These are phyloP conservation scores for Melopsittacus undulatus DNA, from an alignment of 2,797 vertebrate species.

Conservation along the genomic window DNA sequence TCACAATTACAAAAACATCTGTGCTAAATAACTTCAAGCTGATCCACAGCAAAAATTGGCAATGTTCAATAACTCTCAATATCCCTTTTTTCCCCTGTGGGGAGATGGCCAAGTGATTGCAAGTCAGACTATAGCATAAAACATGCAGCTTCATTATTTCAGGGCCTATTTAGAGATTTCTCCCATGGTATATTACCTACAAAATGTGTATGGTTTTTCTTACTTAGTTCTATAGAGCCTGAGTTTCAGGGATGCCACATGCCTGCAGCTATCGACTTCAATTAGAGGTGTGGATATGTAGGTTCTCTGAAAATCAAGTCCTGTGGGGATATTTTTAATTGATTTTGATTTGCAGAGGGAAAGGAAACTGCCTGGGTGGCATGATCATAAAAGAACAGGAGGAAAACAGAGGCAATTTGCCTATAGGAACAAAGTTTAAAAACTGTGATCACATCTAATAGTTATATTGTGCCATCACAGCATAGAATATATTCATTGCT, in stretches of 20 bases:
- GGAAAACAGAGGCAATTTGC: background rate
- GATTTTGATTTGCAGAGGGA: conserved; percentile 62
- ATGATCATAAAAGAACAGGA: conserved; percentile 15
- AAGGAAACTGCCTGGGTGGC: conserved; percentile 48
- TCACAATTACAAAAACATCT: conserved; percentile 82
- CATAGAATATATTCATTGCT: background rate
- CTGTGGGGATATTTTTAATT: conserved; percentile 51
- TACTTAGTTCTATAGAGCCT: conserved; percentile 34
- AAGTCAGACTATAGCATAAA: conserved; percentile 64
- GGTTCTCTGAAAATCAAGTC: conserved; percentile 35
- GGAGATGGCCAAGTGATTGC: conserved; percentile 64
- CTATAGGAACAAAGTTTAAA: background rate
- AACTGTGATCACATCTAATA: background rate
- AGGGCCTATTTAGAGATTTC: conserved; percentile 67
- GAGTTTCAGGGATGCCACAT: conserved; percentile 41
- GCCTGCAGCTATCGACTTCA: conserved; percentile 51
- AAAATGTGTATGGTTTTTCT: conserved; percentile 70
- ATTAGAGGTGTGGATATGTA: conserved; percentile 44
- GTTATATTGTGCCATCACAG: background rate
- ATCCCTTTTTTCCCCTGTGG: conserved; percentile 65
- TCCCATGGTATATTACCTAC: conserved; percentile 71
- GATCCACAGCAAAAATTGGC: conserved; percentile 78
- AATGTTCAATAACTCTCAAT: conserved; percentile 77
- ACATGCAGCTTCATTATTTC: conserved; percentile 71
- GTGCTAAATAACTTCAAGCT: conserved; percentile 82